phyloP scores from a whole-genome alignment of 2,888 invertebrate genomes.

The Linnaemya vulpina region DNA sequence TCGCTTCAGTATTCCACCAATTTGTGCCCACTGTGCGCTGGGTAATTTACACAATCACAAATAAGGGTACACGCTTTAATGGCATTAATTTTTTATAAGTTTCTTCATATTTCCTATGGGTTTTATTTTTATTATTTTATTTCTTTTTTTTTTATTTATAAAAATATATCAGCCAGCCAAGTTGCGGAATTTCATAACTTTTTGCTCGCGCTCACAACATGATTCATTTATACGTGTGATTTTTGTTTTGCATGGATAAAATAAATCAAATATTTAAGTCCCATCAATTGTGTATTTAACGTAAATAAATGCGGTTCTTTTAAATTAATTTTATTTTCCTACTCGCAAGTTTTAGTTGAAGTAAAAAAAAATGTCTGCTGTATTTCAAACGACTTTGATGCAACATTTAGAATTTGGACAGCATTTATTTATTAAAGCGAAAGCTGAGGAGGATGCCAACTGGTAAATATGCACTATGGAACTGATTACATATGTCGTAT shows the following conservation, averaged over 20 bases:
- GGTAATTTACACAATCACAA: slow-evolving; percentile 10
- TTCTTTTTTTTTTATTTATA: not conserved
- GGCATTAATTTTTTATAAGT: slow-evolving; percentile 12
- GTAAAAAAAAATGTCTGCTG: slow-evolving; percentile 43
- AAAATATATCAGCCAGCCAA: not conserved
- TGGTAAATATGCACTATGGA: slow-evolving; percentile 39
- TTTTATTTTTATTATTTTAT: not conserved
- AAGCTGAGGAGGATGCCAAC: slow-evolving; percentile 52
- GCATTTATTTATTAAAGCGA: slow-evolving; percentile 47
- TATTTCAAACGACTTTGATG: slow-evolving; percentile 61
- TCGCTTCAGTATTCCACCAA: not conserved
- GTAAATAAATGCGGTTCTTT: slow-evolving; percentile 32
- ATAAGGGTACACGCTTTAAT: slow-evolving; percentile 22
- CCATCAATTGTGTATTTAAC: slow-evolving; percentile 28
- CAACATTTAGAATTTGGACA: slow-evolving; percentile 59
- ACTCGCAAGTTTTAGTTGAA: not conserved
- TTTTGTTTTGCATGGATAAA: slow-evolving; percentile 16
- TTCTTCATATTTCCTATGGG: slow-evolving; percentile 16
- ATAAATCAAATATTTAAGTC: slow-evolving; percentile 13
- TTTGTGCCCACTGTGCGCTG: slow-evolving; percentile 13
- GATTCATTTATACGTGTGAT: slow-evolving; percentile 31
- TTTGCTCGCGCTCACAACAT: slow-evolving; percentile 4
- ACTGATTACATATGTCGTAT: no score
- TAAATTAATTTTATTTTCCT: not conserved
- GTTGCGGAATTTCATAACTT: not conserved